phyloP scores from a whole-genome alignment of 2,113 vertebrate genomes.

The Ellobius talpinus region DNA sequence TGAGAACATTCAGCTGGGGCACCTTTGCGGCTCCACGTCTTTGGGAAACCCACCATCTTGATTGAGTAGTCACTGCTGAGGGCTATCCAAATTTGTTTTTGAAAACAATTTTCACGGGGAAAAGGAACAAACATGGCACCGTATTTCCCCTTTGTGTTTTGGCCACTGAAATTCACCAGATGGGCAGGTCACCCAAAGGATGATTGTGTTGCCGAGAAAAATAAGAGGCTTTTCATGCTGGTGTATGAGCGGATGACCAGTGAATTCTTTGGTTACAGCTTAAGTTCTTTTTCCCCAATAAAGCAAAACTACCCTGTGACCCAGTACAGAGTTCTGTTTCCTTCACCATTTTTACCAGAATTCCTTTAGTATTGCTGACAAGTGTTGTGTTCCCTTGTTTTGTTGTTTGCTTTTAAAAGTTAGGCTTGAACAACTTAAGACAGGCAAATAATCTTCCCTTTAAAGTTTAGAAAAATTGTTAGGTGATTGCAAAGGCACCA shows the following conservation, averaged over 20 bases:
- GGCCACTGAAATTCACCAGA: constrained; percentile 74
- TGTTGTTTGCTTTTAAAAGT: constrained; percentile 58
- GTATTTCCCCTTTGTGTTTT: constrained; percentile 70
- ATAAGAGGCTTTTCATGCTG: constrained; percentile 64
- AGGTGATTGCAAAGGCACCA: constrained; percentile 16
- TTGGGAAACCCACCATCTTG: constrained; percentile 63
- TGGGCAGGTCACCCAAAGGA: constrained; percentile 74
- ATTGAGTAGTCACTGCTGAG: neutral
- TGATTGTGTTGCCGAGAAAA: constrained; percentile 74
- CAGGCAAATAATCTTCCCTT: constrained; percentile 44
- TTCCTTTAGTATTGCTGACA: neutral
- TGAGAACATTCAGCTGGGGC: neutral
- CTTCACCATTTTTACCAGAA: neutral
- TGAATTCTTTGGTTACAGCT: constrained; percentile 38
- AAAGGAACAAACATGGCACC: constrained; percentile 63
- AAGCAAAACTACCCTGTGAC: constrained; percentile 36
- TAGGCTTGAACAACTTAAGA: constrained; percentile 4
- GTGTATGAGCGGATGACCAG: constrained; percentile 31
- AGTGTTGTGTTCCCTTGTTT: neutral
- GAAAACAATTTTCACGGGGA: constrained; percentile 65
- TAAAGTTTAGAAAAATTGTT: constrained; percentile 4
- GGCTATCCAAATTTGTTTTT: constrained; percentile 49
- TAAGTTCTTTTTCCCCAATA: neutral
- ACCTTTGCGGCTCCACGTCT: neutral
- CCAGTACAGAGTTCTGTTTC: constrained; percentile 19